These are phyloP conservation scores for Tetropium fuscum DNA, from an alignment of 2,888 invertebrate species.

Conservation along the genomic window DNA sequence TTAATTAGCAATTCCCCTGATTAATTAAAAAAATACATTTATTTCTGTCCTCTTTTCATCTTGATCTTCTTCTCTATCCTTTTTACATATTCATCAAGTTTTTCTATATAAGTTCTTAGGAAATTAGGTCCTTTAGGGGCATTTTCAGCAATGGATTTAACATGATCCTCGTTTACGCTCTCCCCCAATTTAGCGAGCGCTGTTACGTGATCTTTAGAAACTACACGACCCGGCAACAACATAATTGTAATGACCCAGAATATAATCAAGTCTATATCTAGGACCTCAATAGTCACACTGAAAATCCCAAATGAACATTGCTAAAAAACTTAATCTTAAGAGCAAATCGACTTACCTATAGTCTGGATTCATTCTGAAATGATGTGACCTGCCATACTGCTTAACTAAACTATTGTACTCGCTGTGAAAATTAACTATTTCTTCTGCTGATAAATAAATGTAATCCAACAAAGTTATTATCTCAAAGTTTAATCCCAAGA, in stretches of 20 bases:
- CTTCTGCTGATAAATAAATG: constrained; percentile 35
- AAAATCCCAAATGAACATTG: constrained; percentile 30
- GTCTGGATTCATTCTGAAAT: constrained; percentile 31
- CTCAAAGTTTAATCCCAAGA: constrained; percentile 41
- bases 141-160: constrained; percentile 34
- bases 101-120: constrained; percentile 30
- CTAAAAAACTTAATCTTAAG: background rate
- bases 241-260: constrained; percentile 36
- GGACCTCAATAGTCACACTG: constrained; percentile 35
- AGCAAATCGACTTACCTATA: constrained; percentile 30
- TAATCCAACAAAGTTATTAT: constrained; percentile 44
- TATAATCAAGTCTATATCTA: constrained; percentile 28
- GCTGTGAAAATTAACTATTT: constrained; percentile 27
- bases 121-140: constrained; percentile 27
- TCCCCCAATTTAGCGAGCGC: constrained; percentile 21
- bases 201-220: constrained; percentile 27
- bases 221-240: constrained; percentile 21
- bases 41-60: constrained; percentile 5
- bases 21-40: no score
- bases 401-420: constrained; percentile 29
- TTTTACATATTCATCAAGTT: constrained; percentile 34
- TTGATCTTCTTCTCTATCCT: constrained; percentile 22
- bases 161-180: constrained; percentile 32
- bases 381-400: constrained; percentile 27
- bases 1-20: no score